These are phyloP conservation scores for Ailuropoda melanoleuca DNA, from an alignment of 2,113 vertebrate genomes.

Conservation along the genomic window DNA sequence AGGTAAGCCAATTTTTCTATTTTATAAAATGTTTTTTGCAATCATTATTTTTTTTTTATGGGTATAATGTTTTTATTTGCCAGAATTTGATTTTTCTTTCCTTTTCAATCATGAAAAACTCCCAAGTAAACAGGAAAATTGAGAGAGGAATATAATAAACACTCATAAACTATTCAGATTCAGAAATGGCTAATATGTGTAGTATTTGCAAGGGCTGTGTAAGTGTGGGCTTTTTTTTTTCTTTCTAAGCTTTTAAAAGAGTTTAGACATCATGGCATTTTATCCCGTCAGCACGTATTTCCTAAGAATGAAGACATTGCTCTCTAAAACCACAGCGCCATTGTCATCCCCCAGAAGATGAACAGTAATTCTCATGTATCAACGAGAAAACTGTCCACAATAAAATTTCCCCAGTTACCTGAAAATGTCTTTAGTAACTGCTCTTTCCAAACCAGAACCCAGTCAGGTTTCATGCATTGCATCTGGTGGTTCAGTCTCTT, in stretches of 20 bases:
- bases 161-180: background rate
- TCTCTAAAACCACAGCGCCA: background rate
- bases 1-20: too few species aligned
- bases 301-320: background rate
- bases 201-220: background rate
- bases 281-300: background rate
- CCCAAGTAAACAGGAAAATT: background rate
- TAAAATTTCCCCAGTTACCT: background rate
- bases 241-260: background rate
- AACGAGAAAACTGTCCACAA: background rate
- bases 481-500: background rate
- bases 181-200: background rate
- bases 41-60: too few species aligned
- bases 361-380: background rate
- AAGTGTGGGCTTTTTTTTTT: background rate
- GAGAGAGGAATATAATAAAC: background rate
- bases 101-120: slow-evolving; percentile 14
- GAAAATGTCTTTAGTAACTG: background rate
- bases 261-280: background rate
- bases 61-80: background rate
- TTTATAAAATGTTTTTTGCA: too few species aligned
- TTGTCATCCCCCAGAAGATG: background rate
- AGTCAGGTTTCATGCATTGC: background rate
- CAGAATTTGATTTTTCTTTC: background rate
- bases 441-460: background rate